A percentile compares a stretch with the other conserved stretches of the same genome.
These are phyloP conservation scores for Spilarctia lutea DNA, from an alignment of 2,888 invertebrate genomes.

Conservation along the genomic window DNA sequence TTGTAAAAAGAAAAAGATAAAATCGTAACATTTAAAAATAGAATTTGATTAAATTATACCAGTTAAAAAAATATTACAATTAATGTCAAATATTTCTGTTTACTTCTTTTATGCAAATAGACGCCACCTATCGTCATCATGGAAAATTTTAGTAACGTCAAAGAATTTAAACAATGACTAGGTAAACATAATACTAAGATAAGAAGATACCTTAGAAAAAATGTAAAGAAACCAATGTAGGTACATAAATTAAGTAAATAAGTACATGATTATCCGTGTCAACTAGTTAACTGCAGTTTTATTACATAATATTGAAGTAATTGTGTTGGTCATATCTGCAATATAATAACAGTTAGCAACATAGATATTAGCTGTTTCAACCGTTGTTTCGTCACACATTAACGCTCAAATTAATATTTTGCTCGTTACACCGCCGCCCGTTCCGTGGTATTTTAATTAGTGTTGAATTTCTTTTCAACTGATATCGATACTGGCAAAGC, in stretches of 20 bases:
- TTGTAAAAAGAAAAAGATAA: slow-evolving; percentile 19
- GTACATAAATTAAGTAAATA: slow-evolving; percentile 7
- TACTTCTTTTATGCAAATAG: neutral
- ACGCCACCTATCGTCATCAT: neutral
- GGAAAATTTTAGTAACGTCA: neutral
- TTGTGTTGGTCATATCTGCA: slow-evolving; percentile 40
- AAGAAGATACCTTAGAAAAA: neutral
- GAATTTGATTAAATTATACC: neutral
- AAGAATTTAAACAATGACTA: slow-evolving; percentile 1
- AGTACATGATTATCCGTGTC: slow-evolving; percentile 22
- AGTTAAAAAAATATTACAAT: neutral
- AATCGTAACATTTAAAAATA: neutral
- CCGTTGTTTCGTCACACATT: slow-evolving; percentile 37
- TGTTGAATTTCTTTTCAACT: slow-evolving; percentile 25
- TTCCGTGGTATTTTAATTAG: slow-evolving; percentile 20
- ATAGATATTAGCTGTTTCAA: slow-evolving; percentile 43
- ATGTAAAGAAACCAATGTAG: neutral
- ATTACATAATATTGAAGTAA: slow-evolving; percentile 41
- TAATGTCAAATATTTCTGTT: neutral
- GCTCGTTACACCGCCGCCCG: slow-evolving; percentile 26
- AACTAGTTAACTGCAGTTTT: slow-evolving; percentile 35
- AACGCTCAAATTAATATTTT: slow-evolving; percentile 45
- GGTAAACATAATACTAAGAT: neutral
- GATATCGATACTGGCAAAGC: slow-evolving; percentile 22
- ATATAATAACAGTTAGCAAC: slow-evolving; percentile 40